Percentiles rank a stretch among this genome's conserved stretches.
These are phyloP conservation scores for Gonioctena quinquepunctata DNA, from an alignment of 1,140 invertebrate genomes.

Conservation along the genomic window DNA sequence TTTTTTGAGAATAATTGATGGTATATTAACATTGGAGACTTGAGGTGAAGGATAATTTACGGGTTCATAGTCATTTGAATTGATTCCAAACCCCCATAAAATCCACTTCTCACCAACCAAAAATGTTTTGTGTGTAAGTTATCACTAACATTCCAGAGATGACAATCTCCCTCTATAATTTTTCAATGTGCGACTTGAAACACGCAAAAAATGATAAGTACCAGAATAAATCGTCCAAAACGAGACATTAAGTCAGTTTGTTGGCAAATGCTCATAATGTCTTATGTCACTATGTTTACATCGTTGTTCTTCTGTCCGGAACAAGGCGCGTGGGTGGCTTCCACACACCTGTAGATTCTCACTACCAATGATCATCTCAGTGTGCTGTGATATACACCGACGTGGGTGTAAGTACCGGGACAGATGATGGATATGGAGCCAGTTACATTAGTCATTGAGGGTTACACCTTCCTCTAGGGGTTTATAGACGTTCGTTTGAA, in stretches of 20 bases:
- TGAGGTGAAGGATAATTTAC: too few species aligned
- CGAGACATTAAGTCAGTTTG: constrained; percentile 25
- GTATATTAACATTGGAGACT: too few species aligned
- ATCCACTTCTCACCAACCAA: too few species aligned
- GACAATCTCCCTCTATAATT: constrained; percentile 18
- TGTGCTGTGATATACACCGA: constrained; percentile 3
- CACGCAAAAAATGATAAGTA: constrained; percentile 26
- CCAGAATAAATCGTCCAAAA: constrained; percentile 24
- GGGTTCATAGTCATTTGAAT: too few species aligned
- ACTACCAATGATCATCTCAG: constrained; percentile 17
- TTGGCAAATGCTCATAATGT: constrained; percentile 32
- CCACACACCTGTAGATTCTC: constrained; percentile 34
- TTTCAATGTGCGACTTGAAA: constrained; percentile 3
- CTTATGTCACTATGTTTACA: constrained; percentile 36
- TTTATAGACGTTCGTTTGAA: too few species aligned
- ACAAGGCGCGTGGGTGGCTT: constrained; percentile 29
- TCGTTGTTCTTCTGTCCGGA: constrained; percentile 29
- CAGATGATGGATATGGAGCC: constrained; percentile 14
- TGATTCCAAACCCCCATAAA: too few species aligned
- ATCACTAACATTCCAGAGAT: background rate
- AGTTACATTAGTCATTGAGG: background rate
- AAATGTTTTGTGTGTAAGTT: background rate
- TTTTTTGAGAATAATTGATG: too few species aligned
- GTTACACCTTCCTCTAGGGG: background rate
- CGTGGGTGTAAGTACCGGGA: constrained; percentile 9